Evolutionary conservation across 2,888 invertebrate genomes (phyloP), one percentile per base, ranked within the genome.

Genomic region (Drosophila nigritarsus): DNA sequence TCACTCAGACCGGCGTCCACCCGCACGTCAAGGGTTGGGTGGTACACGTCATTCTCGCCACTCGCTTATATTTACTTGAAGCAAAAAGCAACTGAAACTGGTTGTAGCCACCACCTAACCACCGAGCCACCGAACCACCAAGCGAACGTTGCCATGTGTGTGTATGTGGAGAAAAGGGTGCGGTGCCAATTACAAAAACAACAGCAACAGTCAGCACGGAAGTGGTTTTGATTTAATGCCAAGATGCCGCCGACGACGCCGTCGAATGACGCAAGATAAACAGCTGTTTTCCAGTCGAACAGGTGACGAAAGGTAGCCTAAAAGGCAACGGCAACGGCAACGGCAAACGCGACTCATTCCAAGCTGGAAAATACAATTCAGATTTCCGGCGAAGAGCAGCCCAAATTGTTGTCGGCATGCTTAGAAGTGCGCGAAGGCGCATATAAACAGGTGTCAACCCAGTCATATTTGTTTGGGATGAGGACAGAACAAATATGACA

Each of bases 221-320:
- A 85, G 87, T 85, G 85, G 87, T 86, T 85, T 86, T 85, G 85
- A 85, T 85, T 85, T 88, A 88, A 88, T 80, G 65, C 71, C 71
- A 63, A 80, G 79, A 75, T 75, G 76, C 65, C 67, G 73, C 20
- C 53, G 58, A 49, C 58, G 63, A 48, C 67, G 50, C 20, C 32
- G 54, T 3, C 55, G 71, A 60, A 79, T 73, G 80, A 76, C 73
- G 80, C 76, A 79, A 79, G 65, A 73, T 66, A 73, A 80, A 76
- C 78, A 79, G 81, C 77, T 80, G 88, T 75, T 87, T 69, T 63
- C 50, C 32, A 49, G 48, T 54, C 69, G 62, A 74, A 83, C 88
- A 88, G 87, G 78, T 86, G 83, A 66, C 83, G 83, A 77, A 75
- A 83, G 81, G 83, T 81, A 83, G 50, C 45, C 67, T 24, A 65